Conservation (phyloP, 2,888 invertebrate species). For the Ischnus inquisitorius region DNA sequence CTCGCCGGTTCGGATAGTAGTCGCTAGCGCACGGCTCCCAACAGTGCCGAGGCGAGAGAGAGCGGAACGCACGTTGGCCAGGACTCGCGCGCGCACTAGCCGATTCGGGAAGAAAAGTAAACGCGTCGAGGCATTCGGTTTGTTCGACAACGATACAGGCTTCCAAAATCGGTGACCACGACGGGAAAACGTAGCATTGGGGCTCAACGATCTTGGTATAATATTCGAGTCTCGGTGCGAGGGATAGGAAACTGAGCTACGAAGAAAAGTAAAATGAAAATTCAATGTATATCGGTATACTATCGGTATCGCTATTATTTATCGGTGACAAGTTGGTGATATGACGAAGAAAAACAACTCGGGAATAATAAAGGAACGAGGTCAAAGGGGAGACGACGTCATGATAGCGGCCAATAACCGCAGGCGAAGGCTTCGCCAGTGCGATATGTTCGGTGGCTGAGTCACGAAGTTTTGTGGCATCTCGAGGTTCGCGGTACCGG, state of each 20-base stretch:
- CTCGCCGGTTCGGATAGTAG: conserved; percentile 81
- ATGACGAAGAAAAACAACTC: background rate
- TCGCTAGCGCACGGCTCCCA: conserved; percentile 80
- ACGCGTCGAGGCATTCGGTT: background rate
- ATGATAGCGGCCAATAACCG: conserved; percentile 2
- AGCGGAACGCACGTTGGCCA: conserved; percentile 37
- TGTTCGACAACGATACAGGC: background rate
- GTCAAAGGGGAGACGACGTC: background rate
- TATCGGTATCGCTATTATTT: background rate
- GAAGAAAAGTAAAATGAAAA: background rate
- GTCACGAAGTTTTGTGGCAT: conserved; percentile 75
- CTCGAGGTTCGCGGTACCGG: conserved; percentile 72
- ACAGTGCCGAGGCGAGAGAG: conserved; percentile 61
- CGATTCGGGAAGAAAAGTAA: conserved; percentile 19
- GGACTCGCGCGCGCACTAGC: conserved; percentile 34
- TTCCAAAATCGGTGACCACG: background rate
- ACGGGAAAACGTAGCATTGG: background rate
- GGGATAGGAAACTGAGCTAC: background rate
- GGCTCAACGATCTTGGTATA: too few relatives aligned
- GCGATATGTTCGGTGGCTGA: conserved; percentile 56
- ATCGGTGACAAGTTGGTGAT: background rate
- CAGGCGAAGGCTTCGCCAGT: conserved; percentile 8
- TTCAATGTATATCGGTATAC: too few relatives aligned
- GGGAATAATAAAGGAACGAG: background rate
- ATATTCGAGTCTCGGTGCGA: background rate